These are phyloP conservation scores for Echeneis naucrates DNA, from an alignment of 2,797 vertebrate genomes.

Conservation along the genomic window DNA sequence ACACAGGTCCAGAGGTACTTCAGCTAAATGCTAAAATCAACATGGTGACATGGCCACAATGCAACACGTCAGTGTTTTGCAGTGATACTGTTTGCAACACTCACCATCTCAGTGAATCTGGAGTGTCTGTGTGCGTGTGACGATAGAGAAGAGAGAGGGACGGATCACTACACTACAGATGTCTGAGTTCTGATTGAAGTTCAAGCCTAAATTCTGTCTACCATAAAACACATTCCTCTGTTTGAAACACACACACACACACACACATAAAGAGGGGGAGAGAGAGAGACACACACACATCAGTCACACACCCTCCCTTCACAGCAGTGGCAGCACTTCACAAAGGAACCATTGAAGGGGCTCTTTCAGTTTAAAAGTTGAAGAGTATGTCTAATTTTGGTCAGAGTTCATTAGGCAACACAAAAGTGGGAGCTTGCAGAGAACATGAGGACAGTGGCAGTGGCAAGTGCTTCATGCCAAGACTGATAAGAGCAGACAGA, in stretches of 20 bases:
- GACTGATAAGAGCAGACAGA: constrained; percentile 83
- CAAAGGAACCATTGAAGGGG: constrained; percentile 86
- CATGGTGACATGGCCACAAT: neutral
- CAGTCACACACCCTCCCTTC: constrained; percentile 63
- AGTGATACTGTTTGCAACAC: neutral
- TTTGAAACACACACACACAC: constrained; percentile 58
- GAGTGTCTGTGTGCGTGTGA: constrained; percentile 16
- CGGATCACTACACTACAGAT: constrained; percentile 59
- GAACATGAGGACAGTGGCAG: constrained; percentile 87
- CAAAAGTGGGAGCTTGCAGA: constrained; percentile 85
- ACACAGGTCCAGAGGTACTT: neutral
- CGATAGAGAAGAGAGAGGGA: constrained; percentile 33
- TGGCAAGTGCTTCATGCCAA: constrained; percentile 84
- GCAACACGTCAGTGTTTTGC: no score
- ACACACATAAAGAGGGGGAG: constrained; percentile 26
- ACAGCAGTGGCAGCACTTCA: constrained; percentile 75
- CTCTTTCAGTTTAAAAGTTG: constrained; percentile 85
- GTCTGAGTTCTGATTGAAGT: constrained; percentile 74
- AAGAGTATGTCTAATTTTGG: constrained; percentile 89
- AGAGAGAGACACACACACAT: constrained; percentile 36
- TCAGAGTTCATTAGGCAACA: constrained; percentile 88
- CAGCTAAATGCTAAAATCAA: neutral
- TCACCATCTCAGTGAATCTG: neutral
- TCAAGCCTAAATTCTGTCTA: constrained; percentile 80
- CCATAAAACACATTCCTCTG: constrained; percentile 82